A percentile compares a stretch with the other conserved stretches of the same genome.
Evolutionary conservation across 1,140 invertebrate genomes (phyloP).

Genomic region (Rhyzopertha dominica): DNA sequence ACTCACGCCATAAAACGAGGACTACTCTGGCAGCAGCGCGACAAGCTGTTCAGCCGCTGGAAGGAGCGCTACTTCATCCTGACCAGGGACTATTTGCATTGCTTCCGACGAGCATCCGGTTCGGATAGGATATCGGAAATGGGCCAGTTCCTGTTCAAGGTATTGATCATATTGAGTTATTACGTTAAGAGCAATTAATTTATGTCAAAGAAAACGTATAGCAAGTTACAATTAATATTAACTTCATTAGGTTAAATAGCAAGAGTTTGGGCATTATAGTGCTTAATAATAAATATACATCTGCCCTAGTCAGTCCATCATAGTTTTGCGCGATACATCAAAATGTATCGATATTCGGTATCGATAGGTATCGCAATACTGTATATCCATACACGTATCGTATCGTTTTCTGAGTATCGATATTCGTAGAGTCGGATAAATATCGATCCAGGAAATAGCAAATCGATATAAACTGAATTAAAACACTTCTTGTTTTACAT

Average conservation of each 20-base stretch:
- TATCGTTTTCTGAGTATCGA: too few relatives aligned
- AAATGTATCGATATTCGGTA: too few relatives aligned
- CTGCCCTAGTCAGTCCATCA: too few relatives aligned
- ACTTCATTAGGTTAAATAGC: not conserved
- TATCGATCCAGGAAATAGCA: too few relatives aligned
- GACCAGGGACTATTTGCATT: constrained; percentile 64
- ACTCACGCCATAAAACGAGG: constrained; percentile 57
- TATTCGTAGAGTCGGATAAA: too few relatives aligned
- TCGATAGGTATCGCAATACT: too few relatives aligned
- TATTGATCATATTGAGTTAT: constrained; percentile 44
- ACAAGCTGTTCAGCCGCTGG: constrained; percentile 63
- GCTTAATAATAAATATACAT: too few relatives aligned
- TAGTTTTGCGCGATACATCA: too few relatives aligned
- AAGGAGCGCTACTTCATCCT: constrained; percentile 67
- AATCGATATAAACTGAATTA: too few relatives aligned
- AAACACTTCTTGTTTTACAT: too few relatives aligned
- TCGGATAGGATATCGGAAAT: constrained; percentile 61
- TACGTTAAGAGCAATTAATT: not conserved
- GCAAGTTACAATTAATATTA: constrained; percentile 2
- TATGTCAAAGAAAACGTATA: not conserved
- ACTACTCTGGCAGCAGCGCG: constrained; percentile 61
- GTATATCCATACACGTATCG: too few relatives aligned
- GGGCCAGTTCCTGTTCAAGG: constrained; percentile 68
- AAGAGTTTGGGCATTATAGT: too few relatives aligned
- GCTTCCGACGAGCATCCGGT: constrained; percentile 60